phyloP scores from a whole-genome alignment of 2,888 invertebrate species.

The Hyalella azteca region DNA sequence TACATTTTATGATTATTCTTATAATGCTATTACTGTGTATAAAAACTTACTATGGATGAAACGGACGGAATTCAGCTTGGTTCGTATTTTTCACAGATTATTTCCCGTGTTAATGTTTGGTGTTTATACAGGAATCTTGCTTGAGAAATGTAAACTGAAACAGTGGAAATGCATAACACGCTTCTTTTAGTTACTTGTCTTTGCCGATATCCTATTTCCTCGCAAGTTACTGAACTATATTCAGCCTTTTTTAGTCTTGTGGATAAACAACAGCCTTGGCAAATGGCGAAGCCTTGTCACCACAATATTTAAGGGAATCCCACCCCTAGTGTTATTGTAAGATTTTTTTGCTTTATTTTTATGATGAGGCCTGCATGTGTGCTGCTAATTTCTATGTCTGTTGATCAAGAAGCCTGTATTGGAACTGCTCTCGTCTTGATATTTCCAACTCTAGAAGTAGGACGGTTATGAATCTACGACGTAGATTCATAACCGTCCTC shows the following conservation, averaged over 20 bases:
- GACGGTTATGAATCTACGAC: too few relatives aligned
- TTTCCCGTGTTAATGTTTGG: background rate
- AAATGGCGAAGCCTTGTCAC: slow-evolving; percentile 10
- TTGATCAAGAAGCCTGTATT: too few relatives aligned
- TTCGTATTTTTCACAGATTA: background rate
- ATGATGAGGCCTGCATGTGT: slow-evolving; percentile 7
- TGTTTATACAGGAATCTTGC: slow-evolving; percentile 1
- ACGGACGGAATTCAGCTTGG: background rate
- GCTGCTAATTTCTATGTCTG: background rate
- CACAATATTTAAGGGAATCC: slow-evolving; percentile 29
- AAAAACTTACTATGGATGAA: background rate
- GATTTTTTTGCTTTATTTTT: slow-evolving; percentile 1
- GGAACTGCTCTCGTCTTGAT: too few relatives aligned
- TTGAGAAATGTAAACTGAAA: background rate
- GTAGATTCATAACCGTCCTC: too few relatives aligned
- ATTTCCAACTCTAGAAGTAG: too few relatives aligned
- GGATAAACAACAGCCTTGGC: background rate
- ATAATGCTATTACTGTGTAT: slow-evolving; percentile 2
- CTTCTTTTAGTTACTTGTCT: background rate
- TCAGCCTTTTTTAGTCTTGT: background rate
- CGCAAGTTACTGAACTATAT: background rate
- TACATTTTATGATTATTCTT: background rate
- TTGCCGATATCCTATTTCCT: background rate
- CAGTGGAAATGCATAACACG: slow-evolving; percentile 25
- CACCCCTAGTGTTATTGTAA: background rate